A percentile compares a stretch with the other conserved stretches of the same genome.
Conservation (phyloP, 2,888 invertebrate genomes). For the Platycheirus albimanus region DNA sequence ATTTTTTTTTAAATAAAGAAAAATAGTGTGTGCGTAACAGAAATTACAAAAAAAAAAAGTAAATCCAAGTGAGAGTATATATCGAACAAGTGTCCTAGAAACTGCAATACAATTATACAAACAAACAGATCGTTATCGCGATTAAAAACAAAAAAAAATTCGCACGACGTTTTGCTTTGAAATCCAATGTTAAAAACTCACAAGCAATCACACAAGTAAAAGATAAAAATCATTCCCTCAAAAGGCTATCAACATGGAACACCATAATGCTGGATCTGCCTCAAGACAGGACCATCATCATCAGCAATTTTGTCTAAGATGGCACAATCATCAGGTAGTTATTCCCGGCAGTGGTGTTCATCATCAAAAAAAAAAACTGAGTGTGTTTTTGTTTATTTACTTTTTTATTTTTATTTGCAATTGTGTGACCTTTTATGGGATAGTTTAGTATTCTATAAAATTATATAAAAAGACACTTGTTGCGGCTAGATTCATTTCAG, state of each 20-base stretch:
- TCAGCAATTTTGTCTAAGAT: slow-evolving; percentile 92
- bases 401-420: slow-evolving; percentile 12
- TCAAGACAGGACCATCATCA: slow-evolving; percentile 79
- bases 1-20: slow-evolving; percentile 71
- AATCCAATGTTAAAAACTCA: slow-evolving; percentile 12
- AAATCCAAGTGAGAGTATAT: slow-evolving; percentile 17
- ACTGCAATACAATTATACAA: not conserved
- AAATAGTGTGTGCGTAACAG: slow-evolving; percentile 62
- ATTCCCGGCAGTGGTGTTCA: not conserved
- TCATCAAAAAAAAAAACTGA: too few species aligned
- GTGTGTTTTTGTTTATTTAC: slow-evolving; percentile 26
- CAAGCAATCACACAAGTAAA: not conserved
- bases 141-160: slow-evolving; percentile 10
- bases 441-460: slow-evolving; percentile 11
- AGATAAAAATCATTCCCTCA: slow-evolving; percentile 63
- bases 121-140: not conserved
- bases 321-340: slow-evolving; percentile 91
- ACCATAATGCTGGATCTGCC: slow-evolving; percentile 77
- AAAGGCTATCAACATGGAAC: slow-evolving; percentile 80
- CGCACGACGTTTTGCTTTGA: slow-evolving; percentile 27
- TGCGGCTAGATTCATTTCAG: slow-evolving; percentile 21
- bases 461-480: slow-evolving; percentile 59
- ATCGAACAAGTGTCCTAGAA: slow-evolving; percentile 71
- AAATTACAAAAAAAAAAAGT: slow-evolving; percentile 40
- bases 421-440: slow-evolving; percentile 69